phyloP scores from a whole-genome alignment of 2,888 invertebrate genomes.

The Plemyria rubiginata region DNA sequence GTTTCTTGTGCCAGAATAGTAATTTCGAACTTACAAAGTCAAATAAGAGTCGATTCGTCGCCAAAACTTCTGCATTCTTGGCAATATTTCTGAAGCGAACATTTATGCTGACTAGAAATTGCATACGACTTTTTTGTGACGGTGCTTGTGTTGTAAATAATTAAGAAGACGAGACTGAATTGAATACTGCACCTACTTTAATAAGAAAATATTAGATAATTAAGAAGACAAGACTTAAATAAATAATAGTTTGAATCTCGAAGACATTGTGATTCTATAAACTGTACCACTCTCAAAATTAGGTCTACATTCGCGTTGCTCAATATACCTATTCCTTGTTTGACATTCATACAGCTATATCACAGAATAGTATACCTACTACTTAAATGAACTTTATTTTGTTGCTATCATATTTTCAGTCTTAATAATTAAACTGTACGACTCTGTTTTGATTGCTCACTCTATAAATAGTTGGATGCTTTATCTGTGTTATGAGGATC shows the following conservation, averaged over 20 bases:
- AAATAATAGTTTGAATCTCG: constrained; percentile 17
- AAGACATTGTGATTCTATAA: neutral
- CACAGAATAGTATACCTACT: too few species aligned
- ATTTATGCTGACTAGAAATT: neutral
- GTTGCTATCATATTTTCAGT: constrained; percentile 59
- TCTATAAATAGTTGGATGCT: constrained; percentile 51
- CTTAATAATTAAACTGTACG: constrained; percentile 60
- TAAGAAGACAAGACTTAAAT: constrained; percentile 6
- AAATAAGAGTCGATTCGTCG: constrained; percentile 1
- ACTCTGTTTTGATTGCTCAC: constrained; percentile 52
- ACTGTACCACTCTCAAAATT: constrained; percentile 25
- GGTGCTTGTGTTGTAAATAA: constrained; percentile 8
- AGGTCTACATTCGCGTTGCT: constrained; percentile 32
- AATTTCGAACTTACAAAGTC: constrained; percentile 2
- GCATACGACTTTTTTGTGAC: neutral
- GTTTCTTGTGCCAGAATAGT: neutral
- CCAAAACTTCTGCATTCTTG: constrained; percentile 1
- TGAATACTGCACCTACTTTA: too few species aligned
- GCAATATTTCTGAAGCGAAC: neutral
- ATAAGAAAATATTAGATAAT: too few species aligned
- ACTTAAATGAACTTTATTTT: constrained; percentile 50
- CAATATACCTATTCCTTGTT: constrained; percentile 37
- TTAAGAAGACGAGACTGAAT: constrained; percentile 12
- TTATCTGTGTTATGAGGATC: constrained; percentile 54
- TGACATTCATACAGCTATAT: neutral